A percentile compares a stretch with the other conserved stretches of the same genome.
These are phyloP conservation scores for Pseudobourletiella spinata DNA, from an alignment of 1,140 invertebrate species.

Conservation along the genomic window DNA sequence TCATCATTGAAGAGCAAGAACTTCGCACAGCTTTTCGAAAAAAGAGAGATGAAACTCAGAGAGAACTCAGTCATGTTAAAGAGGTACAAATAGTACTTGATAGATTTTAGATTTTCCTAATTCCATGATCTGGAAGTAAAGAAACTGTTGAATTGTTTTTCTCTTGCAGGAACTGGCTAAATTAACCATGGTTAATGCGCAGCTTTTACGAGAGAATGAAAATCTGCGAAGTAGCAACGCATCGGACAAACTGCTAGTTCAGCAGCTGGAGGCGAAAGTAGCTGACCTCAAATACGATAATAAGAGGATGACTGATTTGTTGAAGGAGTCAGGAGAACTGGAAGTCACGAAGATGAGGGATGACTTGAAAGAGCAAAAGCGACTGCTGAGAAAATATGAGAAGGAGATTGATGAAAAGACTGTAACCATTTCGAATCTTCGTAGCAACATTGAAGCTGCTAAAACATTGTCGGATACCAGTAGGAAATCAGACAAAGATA, in stretches of 20 bases:
- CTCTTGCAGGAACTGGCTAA: not conserved
- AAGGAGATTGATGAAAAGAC: not conserved
- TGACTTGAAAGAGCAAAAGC: not conserved
- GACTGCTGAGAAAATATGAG: not conserved
- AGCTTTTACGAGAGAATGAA: not conserved
- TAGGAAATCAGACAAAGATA: no score
- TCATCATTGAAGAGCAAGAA: not conserved
- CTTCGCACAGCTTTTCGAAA: not conserved
- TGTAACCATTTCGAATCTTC: not conserved
- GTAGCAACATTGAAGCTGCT: not conserved
- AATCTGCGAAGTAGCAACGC: not conserved
- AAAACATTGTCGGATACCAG: no score
- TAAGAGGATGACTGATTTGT: not conserved
- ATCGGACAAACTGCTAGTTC: not conserved
- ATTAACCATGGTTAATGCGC: not conserved
- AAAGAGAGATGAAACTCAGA: not conserved
- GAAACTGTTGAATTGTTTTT: not conserved
- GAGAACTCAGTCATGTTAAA: not conserved
- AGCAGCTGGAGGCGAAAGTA: not conserved
- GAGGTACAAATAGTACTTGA: not conserved
- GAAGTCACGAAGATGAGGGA: not conserved
- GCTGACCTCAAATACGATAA: not conserved
- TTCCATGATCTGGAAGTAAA: not conserved
- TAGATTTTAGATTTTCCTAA: not conserved
- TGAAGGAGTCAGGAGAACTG: not conserved